Percentiles rank a stretch among this genome's conserved stretches.
Evolutionary conservation across 2,797 vertebrate species (phyloP).

Genomic region (Adelosebastes latens): DNA sequence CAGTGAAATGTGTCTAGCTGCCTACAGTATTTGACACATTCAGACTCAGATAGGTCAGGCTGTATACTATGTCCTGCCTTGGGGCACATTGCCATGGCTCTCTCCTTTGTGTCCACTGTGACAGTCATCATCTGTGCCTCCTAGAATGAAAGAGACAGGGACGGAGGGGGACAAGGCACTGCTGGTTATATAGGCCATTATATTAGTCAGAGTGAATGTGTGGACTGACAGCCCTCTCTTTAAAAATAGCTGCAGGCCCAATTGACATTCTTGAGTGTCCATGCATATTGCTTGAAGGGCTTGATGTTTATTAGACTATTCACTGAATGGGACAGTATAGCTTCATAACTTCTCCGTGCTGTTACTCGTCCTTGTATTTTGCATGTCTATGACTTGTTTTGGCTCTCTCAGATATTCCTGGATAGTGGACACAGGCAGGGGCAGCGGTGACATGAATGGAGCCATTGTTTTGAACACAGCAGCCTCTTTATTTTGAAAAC

Average conservation of each 20-base stretch:
- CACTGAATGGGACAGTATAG: neutral
- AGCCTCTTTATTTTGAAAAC: conserved; percentile 63
- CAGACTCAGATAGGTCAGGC: conserved; percentile 59
- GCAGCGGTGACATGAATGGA: conserved; percentile 61
- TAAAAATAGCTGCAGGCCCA: conserved; percentile 57
- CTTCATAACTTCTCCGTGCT: conserved; percentile 6
- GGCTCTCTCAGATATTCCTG: conserved; percentile 44
- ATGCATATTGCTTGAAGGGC: conserved; percentile 7
- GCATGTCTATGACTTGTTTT: conserved; percentile 29
- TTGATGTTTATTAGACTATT: conserved; percentile 25
- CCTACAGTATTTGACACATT: conserved; percentile 11
- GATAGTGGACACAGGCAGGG: conserved; percentile 19
- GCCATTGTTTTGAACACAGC: conserved; percentile 70
- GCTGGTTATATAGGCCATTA: conserved; percentile 58
- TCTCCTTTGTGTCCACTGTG: conserved; percentile 53
- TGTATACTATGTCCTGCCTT: conserved; percentile 39
- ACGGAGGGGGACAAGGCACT: conserved; percentile 33
- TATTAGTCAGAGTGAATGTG: conserved; percentile 51
- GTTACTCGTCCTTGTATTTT: conserved; percentile 1
- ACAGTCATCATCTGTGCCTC: conserved; percentile 61
- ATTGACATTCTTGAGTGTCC: conserved; percentile 43
- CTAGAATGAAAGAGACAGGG: conserved; percentile 53
- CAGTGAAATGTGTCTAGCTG: neutral
- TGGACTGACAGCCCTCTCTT: conserved; percentile 25
- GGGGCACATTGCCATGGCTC: conserved; percentile 32